These are phyloP conservation scores for Lepilemur septentrionalis DNA, from an alignment of 2,797 vertebrate species.

Conservation along the genomic window DNA sequence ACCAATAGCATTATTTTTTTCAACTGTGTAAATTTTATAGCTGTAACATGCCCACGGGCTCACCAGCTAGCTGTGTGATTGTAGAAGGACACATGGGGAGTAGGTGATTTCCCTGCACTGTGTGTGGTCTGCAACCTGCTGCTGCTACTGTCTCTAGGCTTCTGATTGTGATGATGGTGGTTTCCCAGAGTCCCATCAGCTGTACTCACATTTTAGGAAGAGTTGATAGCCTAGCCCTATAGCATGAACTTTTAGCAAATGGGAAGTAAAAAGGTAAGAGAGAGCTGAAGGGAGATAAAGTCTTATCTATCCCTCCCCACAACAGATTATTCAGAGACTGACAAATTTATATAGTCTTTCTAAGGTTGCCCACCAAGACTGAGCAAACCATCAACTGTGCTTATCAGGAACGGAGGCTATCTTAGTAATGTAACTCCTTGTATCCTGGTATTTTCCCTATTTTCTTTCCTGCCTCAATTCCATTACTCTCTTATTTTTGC, in stretches of 20 bases:
- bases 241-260: neutral
- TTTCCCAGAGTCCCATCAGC: neutral
- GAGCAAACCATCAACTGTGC: too few relatives aligned
- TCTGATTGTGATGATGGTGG: accelerated
- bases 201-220: neutral
- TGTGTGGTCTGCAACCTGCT: too few relatives aligned
- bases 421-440: too few relatives aligned
- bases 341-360: neutral
- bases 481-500: neutral
- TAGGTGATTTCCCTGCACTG: accelerated
- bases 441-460: neutral
- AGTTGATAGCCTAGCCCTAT: neutral
- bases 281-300: neutral
- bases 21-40: neutral
- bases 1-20: neutral
- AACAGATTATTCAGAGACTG: neutral
- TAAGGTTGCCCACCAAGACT: neutral
- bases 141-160: neutral
- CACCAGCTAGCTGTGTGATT: neutral
- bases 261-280: too few relatives aligned
- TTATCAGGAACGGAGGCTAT: neutral
- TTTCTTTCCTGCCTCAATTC: neutral
- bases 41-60: neutral
- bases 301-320: neutral
- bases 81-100: neutral